Base-by-base conservation (phyloP, 2,888 invertebrate genomes). In the Malacosoma neustria region DNA sequence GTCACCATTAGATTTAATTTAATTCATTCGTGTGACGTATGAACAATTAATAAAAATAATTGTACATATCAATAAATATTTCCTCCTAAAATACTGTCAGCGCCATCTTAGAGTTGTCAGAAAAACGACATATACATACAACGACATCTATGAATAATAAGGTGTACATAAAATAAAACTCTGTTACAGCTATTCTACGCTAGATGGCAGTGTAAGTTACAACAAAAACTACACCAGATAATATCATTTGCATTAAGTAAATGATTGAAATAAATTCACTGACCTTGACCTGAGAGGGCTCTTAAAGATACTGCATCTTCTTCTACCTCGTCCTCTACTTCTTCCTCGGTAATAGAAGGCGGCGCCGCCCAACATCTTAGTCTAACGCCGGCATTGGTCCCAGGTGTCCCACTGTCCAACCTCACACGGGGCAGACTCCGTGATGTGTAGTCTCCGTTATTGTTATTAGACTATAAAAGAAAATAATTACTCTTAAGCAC, bases 271-370 rank as follows among this genome's bases (percentile, higher is more conserved):
- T 11, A 22, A 32, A 22, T 13, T 3, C 7, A 46, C 87, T 75
- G 57, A 91, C 91, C 91, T 88, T 81, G 79, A 32, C 48, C 85
- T 62, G 88, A 88, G 54, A 90, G 81, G 42, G 91, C 91, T 49
- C 90, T 82, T 39, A 91, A 72, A 9, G 91, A 91, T n/a, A 89
- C 87, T 1, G 91, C 89, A 55, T 89, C 89, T 54, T 89, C 89
- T 39, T 89, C 89, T 40, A 88, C 82, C 42, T 88, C 87, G 39
- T 87, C 88, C 42, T 88, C 89, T 22, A 89, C 87, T 51, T 90
- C 90, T 67, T 91, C 91, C 57, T 91, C 91, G 35, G 91, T 89
- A 44, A 91, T 88, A 13, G 90, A 90, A 1, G 91, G 91, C 3
- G 91, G 91, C 5, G 89, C 89, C 14, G 89, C 88, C 72, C 90